Evolutionary conservation across 2,113 vertebrate genomes (phyloP), one percentile per base, ranked within the genome.

Genomic region (Lucifuga dentata): DNA sequence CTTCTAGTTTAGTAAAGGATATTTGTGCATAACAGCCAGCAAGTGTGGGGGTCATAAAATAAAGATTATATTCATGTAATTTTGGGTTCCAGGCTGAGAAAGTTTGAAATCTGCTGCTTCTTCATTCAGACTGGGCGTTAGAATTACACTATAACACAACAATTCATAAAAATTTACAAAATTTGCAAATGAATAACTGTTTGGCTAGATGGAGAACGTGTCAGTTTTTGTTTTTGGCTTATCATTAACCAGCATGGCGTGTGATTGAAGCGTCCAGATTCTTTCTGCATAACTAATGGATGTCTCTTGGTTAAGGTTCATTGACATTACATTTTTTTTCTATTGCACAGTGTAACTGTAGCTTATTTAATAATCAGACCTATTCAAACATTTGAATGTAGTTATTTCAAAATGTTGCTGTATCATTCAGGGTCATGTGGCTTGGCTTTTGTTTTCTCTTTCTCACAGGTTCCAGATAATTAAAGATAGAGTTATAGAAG

Each of bases 141-240:
- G 11, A 52, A 59, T 45, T 23, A 38, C 61, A 64, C 23, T 39
- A 51, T 32, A 15, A 76, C 61, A 51, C 13, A 26, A 8, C 60
- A 76, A 58, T 32, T 36, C 8, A 13, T 24, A n/a, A 1, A 44
- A 75, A n/a, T 32, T 67, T 72, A 36, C 43, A 70, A 71, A 62
- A 69, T 65, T 65, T 32, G 70, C 76, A 75, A 90, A 92, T 92
- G 29, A 87, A 90, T 83, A 64, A 90, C 88, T 43, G 7, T 44
- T 38, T 29, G 53, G 1, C 10, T 48, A 11, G 1, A 57, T 21
- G n/a, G 38, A 53, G 62, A 65, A 67, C 12, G 45, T 51, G 16
- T 1, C 35, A 32, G 5, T 55, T 63, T 65, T 67, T 39, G 26
- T 29, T 36, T 17, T 11, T 16, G 45, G 75, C 49, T 2, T 78